Percentiles rank a stretch among this genome's conserved stretches.
Evolutionary conservation across 2,113 vertebrate species (phyloP).

Genomic region (Istiophorus platypterus): DNA sequence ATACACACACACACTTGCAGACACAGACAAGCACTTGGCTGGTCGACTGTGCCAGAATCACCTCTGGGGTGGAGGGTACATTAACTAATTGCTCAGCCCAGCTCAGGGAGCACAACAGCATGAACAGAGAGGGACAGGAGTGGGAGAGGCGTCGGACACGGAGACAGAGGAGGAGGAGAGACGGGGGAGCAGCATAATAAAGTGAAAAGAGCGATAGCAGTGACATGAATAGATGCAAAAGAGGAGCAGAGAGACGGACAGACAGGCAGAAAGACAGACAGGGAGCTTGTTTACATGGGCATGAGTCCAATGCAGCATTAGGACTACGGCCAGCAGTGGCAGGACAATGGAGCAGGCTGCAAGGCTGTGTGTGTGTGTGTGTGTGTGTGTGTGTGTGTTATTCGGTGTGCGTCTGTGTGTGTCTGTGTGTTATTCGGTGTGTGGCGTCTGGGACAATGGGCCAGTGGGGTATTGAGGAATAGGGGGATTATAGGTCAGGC

Average conservation of each 20-base stretch:
- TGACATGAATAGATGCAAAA: slow-evolving; percentile 41
- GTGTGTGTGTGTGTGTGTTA: slow-evolving; percentile 43
- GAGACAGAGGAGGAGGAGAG: slow-evolving; percentile 29
- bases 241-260: slow-evolving; percentile 28
- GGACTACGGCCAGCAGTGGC: slow-evolving; percentile 55
- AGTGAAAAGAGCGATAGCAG: slow-evolving; percentile 54
- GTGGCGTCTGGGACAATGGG: slow-evolving; percentile 65
- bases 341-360: slow-evolving; percentile 70
- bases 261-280: slow-evolving; percentile 44
- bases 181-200: slow-evolving; percentile 28
- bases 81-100: slow-evolving; percentile 79
- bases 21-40: slow-evolving; percentile 36
- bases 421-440: slow-evolving; percentile 50
- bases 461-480: slow-evolving; percentile 57
- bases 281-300: slow-evolving; percentile 66
- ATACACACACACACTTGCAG: slow-evolving; percentile 39
- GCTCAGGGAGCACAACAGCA: slow-evolving; percentile 63
- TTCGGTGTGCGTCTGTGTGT: slow-evolving; percentile 43
- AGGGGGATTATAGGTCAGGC: slow-evolving; percentile 65
- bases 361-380: slow-evolving; percentile 50
- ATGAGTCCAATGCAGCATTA: slow-evolving; percentile 61
- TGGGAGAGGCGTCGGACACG: slow-evolving; percentile 34
- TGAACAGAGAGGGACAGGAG: slow-evolving; percentile 29
- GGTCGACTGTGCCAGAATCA: slow-evolving; percentile 59
- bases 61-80: slow-evolving; percentile 72